Base-by-base conservation (phyloP, 2,888 invertebrate species). In the Megamerina dolium region DNA sequence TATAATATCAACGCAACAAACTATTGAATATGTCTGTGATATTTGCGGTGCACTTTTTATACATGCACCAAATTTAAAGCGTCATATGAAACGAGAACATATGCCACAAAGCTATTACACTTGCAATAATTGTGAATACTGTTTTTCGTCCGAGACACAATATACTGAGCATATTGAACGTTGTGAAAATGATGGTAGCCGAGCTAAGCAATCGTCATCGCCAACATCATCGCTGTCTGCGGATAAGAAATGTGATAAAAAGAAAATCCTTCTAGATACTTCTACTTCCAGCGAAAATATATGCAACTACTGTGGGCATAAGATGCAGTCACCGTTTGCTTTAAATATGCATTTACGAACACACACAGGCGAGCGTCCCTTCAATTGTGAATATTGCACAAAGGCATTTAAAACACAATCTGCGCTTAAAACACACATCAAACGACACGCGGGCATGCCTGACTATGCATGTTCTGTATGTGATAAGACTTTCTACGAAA, bases 321-420 rank as follows among this genome's bases (percentile, higher is more conserved):
- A 46, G 5, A 49, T 63, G 37, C 52, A 55, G 17, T 56, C 60
- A 0, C 41, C 54, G 5, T 54, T 56, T 29, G 59, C 62, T 18
- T 44, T 66, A n/a, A 48, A 50, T 3, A 60, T 61, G 50, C 68
- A 67, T 33, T 34, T 60, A 26, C 63, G 68, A 1, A 49, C 57
- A 2, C 68, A 70, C 37, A 69, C 58, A 5, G 66, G 63, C 0
- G 67, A 70, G 35, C 54, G 68, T 1, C 70, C 69, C 0, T 69
- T 59, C 46, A 45, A 44, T 3, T 70, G 70, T 21, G 56, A 49
- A 4, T 51, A 55, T 10, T 68, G 70, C 20, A 48, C 59, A 1
- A 69, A 67, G 45, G 50, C 61, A 3, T 69, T 70, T 37, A 66
- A 62, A 32, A 64, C 66, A 0, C 66, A 66, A 12, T 61, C 63